Evolutionary conservation across 2,888 invertebrate genomes (phyloP), one percentile per base, ranked within the genome.

Genomic region (Drosophila robusta): DNA sequence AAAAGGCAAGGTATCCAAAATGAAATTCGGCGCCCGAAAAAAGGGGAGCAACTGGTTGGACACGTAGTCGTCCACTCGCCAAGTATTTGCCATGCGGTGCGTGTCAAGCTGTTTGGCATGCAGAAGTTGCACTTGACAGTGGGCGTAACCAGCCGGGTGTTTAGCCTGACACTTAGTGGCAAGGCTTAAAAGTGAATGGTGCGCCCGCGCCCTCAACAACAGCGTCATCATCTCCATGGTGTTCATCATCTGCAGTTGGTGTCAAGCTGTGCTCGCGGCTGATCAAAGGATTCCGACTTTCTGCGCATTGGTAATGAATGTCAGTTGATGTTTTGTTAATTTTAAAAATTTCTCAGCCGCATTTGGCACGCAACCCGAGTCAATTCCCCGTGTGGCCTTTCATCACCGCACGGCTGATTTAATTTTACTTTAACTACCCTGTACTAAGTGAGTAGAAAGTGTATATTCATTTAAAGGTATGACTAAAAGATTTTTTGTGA

Each of bases 281-380:
- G 82, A 87, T 83, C 87, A 83, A 83, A 83, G 87, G 81, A 67
- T 75, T 75, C 56, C 38, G n/a, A 41, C 32, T 73, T 68, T 57
- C 9, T 29, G 52, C 63, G 68, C 65, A 65, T 62, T 65, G 34
- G 67, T 72, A 83, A 80, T 78, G 69, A 72, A 70, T 71, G 69
- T 76, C 67, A 66, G 67, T 70, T 70, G 81, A 42, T 83, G 67
- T 83, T 82, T 70, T 52, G 60, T 70, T 81, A 70, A 83, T 74
- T 67, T 87, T 49, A 71, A 76, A 76, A 58, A 52, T 56, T 75
- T 54, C 61, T 29, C 46, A 63, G 24, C 47, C 52, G 16, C 42
- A 55, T 38, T 74, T 70, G 36, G 26, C 57, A 39, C 42, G 42
- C 14, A 65, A 47, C 44, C 18, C 41, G 41, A 42, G 34, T 47